Conservation (phyloP, 2,888 invertebrate genomes). For the Crossocerus cetratus region DNA sequence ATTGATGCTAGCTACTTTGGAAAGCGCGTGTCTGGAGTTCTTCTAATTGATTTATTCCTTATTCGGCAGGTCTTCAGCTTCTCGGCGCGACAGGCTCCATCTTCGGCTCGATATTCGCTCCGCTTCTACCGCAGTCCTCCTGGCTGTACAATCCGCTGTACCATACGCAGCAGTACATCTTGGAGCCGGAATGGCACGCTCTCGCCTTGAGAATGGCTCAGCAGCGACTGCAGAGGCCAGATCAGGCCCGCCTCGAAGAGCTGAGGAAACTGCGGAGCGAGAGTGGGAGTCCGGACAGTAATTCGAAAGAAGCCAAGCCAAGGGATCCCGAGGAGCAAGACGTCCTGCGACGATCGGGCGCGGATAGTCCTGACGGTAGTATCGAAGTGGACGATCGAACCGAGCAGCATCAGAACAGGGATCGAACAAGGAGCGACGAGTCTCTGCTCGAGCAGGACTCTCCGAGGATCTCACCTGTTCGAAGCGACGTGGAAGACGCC, state of each 20-base stretch:
- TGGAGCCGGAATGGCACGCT: slow-evolving; percentile 75
- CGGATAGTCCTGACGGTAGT: slow-evolving; percentile 73
- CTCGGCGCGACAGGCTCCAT: slow-evolving; percentile 72
- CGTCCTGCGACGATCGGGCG: slow-evolving; percentile 46
- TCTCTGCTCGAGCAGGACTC: slow-evolving; percentile 69
- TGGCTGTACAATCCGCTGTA: slow-evolving; percentile 75
- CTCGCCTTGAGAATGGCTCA: slow-evolving; percentile 73
- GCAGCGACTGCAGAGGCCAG: slow-evolving; percentile 73
- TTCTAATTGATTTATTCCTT: slow-evolving; percentile 5
- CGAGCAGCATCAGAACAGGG: slow-evolving; percentile 65
- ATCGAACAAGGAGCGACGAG: slow-evolving; percentile 70
- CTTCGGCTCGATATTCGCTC: slow-evolving; percentile 75
- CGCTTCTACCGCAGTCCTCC: slow-evolving; percentile 72
- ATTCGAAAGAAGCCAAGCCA: slow-evolving; percentile 62
- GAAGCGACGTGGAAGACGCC: slow-evolving; percentile 64
- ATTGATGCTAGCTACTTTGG: no score
- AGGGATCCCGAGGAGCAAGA: slow-evolving; percentile 55
- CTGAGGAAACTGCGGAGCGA: slow-evolving; percentile 66
- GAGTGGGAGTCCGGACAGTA: slow-evolving; percentile 69
- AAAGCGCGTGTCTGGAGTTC: no score
- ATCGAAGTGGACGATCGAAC: slow-evolving; percentile 74
- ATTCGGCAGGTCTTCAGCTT: slow-evolving; percentile 70
- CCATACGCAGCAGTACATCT: slow-evolving; percentile 72
- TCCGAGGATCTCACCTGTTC: slow-evolving; percentile 64
- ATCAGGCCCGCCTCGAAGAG: slow-evolving; percentile 70